Conservation (phyloP, 2,113 vertebrate genomes). For the Manacus vitellinus region DNA sequence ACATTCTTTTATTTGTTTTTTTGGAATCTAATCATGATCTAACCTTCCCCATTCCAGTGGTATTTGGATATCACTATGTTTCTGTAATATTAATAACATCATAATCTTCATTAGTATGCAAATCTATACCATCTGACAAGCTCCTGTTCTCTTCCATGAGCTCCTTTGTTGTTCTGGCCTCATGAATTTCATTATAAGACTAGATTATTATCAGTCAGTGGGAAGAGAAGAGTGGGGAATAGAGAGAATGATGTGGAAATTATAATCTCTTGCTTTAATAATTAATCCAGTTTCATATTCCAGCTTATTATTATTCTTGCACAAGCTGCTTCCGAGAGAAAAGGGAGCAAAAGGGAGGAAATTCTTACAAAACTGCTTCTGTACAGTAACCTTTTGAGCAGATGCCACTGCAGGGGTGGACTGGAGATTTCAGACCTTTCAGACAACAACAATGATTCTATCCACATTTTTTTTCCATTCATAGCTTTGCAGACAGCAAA, state of each 20-base stretch:
- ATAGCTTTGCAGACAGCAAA: not conserved
- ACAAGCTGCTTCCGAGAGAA: slow-evolving; percentile 32
- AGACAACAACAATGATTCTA: not conserved
- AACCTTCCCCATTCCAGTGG: not conserved
- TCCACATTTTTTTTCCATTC: not conserved
- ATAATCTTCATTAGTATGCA: slow-evolving; percentile 56
- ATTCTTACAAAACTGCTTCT: not conserved
- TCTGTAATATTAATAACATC: slow-evolving; percentile 39
- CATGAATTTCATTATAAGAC: slow-evolving; percentile 63
- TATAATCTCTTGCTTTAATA: slow-evolving; percentile 40
- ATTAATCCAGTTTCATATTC: slow-evolving; percentile 29
- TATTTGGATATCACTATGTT: slow-evolving; percentile 5
- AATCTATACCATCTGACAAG: slow-evolving; percentile 32
- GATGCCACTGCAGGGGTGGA: not conserved
- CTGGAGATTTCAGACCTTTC: not conserved
- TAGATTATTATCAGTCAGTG: slow-evolving; percentile 60
- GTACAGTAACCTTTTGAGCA: slow-evolving; percentile 8
- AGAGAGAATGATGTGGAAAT: not conserved
- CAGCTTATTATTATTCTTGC: not conserved
- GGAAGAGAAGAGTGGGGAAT: not conserved
- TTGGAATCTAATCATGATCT: not conserved
- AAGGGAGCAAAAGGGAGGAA: slow-evolving; percentile 26
- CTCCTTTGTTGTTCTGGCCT: slow-evolving; percentile 9
- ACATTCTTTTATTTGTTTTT: slow-evolving; percentile 1
- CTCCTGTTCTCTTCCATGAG: not conserved